Evolutionary conservation across 1,140 invertebrate genomes (phyloP).

Genomic region (Mylabris phalerata): DNA sequence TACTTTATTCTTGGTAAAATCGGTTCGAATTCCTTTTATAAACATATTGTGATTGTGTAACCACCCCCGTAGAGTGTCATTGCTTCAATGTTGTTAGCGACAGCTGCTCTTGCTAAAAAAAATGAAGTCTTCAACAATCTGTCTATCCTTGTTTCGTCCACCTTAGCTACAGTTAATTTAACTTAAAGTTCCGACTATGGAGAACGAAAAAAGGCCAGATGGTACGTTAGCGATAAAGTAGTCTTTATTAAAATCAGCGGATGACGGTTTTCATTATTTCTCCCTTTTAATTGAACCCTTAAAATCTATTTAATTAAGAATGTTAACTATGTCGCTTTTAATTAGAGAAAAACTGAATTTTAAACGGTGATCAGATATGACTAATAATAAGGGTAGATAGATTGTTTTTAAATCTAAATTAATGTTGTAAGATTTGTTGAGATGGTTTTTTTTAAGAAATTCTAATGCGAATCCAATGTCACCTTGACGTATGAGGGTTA

Average conservation of each 20-base stretch:
- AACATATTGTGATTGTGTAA: slow-evolving; percentile 40
- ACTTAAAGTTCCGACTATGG: slow-evolving; percentile 19
- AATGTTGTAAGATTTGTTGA: too few species aligned
- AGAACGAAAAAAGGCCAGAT: slow-evolving; percentile 2
- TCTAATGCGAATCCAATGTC: slow-evolving; percentile 8
- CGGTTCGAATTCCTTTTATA: slow-evolving; percentile 24
- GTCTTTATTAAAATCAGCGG: slow-evolving; percentile 12
- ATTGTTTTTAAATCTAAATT: too few species aligned
- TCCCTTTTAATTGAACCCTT: slow-evolving; percentile 8
- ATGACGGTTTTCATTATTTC: background rate
- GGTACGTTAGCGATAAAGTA: slow-evolving; percentile 4
- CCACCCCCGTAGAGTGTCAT: slow-evolving; percentile 41
- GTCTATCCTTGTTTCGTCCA: slow-evolving; percentile 16
- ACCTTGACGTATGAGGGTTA: slow-evolving; percentile 14
- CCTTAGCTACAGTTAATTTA: slow-evolving; percentile 43
- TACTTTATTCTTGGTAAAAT: slow-evolving; percentile 32
- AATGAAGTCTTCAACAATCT: slow-evolving; percentile 41
- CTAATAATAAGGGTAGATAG: background rate
- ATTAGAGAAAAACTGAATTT: slow-evolving; percentile 6
- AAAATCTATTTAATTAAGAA: slow-evolving; percentile 1
- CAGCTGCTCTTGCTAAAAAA: slow-evolving; percentile 37
- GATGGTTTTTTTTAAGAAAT: too few species aligned
- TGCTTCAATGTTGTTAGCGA: slow-evolving; percentile 27
- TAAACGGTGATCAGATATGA: slow-evolving; percentile 3
- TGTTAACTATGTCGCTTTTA: slow-evolving; percentile 7